Conservation (phyloP, 2,797 vertebrate species). For the Luscinia luscinia region DNA sequence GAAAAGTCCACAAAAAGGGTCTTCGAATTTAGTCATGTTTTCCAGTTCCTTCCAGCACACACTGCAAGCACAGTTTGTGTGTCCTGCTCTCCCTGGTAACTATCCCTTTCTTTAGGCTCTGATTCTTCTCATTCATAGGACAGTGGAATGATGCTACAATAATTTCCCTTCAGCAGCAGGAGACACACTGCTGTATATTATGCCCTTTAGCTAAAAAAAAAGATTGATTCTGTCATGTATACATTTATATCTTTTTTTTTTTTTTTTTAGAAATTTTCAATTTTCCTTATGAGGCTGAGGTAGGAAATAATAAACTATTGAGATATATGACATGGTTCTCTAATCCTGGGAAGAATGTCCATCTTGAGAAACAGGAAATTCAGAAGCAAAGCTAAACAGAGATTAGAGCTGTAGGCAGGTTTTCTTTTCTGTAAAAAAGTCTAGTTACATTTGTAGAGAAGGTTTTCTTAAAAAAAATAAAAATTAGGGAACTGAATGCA, state of each 20-base stretch:
- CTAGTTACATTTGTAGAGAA: neutral
- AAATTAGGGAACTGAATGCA: neutral
- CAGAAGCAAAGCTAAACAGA: neutral
- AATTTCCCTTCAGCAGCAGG: constrained; percentile 61
- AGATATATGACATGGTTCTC: neutral
- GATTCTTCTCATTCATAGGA: neutral
- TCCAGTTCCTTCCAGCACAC: neutral
- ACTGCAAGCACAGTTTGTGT: neutral
- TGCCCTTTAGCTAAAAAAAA: constrained; percentile 69
- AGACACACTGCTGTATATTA: constrained; percentile 49
- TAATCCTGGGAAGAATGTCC: neutral
- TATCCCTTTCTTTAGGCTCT: neutral
- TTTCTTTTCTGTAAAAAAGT: neutral
- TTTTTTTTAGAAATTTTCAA: constrained; percentile 36
- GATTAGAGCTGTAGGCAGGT: neutral
- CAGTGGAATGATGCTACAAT: constrained; percentile 41
- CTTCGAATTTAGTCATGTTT: neutral
- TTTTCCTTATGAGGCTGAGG: constrained; percentile 11
- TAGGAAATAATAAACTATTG: constrained; percentile 50
- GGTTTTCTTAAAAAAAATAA: neutral
- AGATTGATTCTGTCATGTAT: constrained; percentile 66
- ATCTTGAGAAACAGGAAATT: neutral
- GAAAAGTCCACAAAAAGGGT: neutral
- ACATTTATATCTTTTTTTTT: constrained; percentile 57
- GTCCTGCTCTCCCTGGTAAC: neutral